Evolutionary conservation across 2,888 invertebrate species (phyloP), one percentile per base, ranked within the genome.

Genomic region (Trachelus troglodyta): DNA sequence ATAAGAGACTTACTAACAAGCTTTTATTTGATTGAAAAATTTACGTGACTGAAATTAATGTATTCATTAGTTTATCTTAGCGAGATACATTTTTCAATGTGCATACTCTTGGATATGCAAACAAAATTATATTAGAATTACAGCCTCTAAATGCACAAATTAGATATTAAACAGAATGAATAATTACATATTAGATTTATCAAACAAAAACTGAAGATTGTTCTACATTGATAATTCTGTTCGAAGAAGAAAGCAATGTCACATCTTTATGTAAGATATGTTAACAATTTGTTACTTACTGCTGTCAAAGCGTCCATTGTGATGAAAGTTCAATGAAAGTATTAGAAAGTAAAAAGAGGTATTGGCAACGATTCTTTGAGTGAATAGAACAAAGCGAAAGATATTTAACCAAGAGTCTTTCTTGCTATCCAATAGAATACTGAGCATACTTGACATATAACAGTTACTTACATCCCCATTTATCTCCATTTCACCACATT

Each of bases 391-490:
- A n/a, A 35, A 30, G 34, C 23, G 34, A 40, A 71, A 9, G 56
- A 56, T 77, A 76, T 77, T 37, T 34, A 34, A 23, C 37, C 69
- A 30, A 31, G 37, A 74, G 74, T 15, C 74, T 35, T n/a, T n/a
- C 56, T 56, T 34, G 9, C 30, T 15, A 15, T 15, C 37, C 33
- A 31, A 69, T 75, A 68, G 75, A 83, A 84, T 82, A 89, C 84
- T 90, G 88, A 89, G 83, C 81, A 81, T 80, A 79, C 84, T 85
- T 79, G 75, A 81, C 80, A 79, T 75, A 69, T 82, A 74, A 81
- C 81, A 71, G 80, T 81, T 90, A 91, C 91, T 91, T 90, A 91
- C 91, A 83, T 91, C 88, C 83, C 82, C 83, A 80, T 83, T 90
- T 89, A 91, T 90, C 91, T 85, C 79, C 33, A 85, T 88, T 86